A percentile compares a stretch with the other conserved stretches of the same genome.
Evolutionary conservation across 1,140 invertebrate species (phyloP).

Genomic region (Drosophila ogumai): DNA sequence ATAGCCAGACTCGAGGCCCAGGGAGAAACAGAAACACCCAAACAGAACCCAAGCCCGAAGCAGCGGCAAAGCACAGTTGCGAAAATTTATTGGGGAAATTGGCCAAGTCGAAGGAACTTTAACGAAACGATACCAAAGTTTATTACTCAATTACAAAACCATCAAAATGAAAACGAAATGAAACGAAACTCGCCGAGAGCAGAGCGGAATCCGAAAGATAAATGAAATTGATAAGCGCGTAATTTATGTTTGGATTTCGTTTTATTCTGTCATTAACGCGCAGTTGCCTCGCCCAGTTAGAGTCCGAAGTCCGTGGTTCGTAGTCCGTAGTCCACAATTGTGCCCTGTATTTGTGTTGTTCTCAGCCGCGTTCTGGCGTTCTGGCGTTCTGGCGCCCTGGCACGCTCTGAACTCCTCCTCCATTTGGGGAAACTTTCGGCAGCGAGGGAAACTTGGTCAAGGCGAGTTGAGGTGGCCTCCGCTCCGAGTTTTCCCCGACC

Average conservation of each 20-base stretch:
- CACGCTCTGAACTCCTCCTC: constrained; percentile 12
- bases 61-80: constrained; percentile 46
- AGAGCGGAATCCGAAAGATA: constrained; percentile 78
- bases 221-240: constrained; percentile 84
- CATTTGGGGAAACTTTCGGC: constrained; percentile 25
- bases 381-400: constrained; percentile 12
- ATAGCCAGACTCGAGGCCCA: constrained; percentile 5
- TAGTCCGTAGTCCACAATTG: constrained; percentile 4
- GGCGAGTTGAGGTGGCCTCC: constrained; percentile 15
- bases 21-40: neutral
- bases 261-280: constrained; percentile 84
- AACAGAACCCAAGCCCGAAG: constrained; percentile 1
- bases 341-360: constrained; percentile 36
- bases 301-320: neutral
- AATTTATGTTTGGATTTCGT: constrained; percentile 85
- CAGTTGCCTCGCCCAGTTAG: constrained; percentile 55
- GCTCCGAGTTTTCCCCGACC: neutral
- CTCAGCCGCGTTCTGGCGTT: constrained; percentile 14
- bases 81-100: constrained; percentile 69
- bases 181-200: constrained; percentile 48
- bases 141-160: constrained; percentile 84
- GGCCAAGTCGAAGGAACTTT: constrained; percentile 52
- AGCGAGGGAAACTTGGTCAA: constrained; percentile 46
- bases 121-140: constrained; percentile 74
- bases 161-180: constrained; percentile 77